These are phyloP conservation scores for Trachythela sp. DNA, from an alignment of 64 coral and sea anemone species.

Conservation along the genomic window DNA sequence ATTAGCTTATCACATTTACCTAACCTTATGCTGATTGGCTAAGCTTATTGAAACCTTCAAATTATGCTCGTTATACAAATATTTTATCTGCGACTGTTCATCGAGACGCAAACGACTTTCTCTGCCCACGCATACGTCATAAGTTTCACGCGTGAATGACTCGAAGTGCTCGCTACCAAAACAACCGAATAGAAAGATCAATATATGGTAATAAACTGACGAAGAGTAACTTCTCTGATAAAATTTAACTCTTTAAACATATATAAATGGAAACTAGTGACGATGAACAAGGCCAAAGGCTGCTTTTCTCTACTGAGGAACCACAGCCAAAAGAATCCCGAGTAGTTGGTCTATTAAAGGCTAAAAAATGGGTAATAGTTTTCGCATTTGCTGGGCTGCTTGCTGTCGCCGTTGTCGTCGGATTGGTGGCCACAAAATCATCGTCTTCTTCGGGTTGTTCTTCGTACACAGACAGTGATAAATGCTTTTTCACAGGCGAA, in stretches of 20 bases:
- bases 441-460: neutral
- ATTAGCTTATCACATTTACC: too few species aligned
- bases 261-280: neutral
- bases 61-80: too few species aligned
- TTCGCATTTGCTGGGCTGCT: neutral
- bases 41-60: too few species aligned
- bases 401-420: neutral
- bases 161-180: neutral
- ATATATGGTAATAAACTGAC: neutral
- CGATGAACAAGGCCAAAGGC: neutral
- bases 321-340: neutral
- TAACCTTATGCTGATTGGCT: too few species aligned
- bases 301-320: neutral
- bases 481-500: neutral
- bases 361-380: neutral
- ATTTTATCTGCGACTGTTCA: neutral
- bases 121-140: neutral
- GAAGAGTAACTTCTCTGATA: neutral
- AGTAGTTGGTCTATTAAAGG: neutral
- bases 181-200: neutral
- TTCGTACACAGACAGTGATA: neutral
- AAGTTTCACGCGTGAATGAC: neutral
- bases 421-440: constrained; percentile 1
- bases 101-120: neutral
- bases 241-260: neutral